These are phyloP conservation scores for Nemopilema nomurai DNA, from an alignment of 30 jellyfish, hydroid and myxozoan genomes.

Conservation along the genomic window DNA sequence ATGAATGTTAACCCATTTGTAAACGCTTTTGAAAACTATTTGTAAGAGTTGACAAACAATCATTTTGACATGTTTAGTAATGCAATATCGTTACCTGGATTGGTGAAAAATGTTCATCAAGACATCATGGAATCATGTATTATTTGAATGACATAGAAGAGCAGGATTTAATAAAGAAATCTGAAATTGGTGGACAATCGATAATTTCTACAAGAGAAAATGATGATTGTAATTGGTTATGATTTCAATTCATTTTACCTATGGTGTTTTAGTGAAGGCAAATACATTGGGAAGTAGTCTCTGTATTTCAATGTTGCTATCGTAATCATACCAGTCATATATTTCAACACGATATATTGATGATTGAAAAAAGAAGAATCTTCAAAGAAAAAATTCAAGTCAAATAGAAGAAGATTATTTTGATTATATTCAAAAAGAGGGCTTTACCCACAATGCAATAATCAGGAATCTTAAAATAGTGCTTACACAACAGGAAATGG, in stretches of 20 bases:
- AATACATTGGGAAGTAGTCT: not conserved
- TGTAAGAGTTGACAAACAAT: not conserved
- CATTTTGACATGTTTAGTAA: slow-evolving; percentile 1
- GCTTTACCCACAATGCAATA: not conserved
- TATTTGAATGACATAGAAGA: not conserved
- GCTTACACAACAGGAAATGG: not conserved
- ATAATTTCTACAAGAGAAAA: slow-evolving; percentile 3
- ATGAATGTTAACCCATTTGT: slow-evolving; percentile 2
- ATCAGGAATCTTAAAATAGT: not conserved
- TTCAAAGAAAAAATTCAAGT: not conserved
- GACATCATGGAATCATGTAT: not conserved
- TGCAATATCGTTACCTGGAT: slow-evolving; percentile 11
- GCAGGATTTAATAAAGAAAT: not conserved
- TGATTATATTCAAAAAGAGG: not conserved
- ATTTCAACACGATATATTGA: not conserved
- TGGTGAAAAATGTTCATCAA: not conserved
- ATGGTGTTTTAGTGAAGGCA: slow-evolving; percentile 11
- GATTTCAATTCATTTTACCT: slow-evolving; percentile 2
- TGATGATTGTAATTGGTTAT: not conserved
- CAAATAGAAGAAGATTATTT: not conserved
- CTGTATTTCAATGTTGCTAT: not conserved
- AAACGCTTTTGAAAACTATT: not conserved
- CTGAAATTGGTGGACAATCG: slow-evolving; percentile 33
- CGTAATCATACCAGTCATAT: not conserved
- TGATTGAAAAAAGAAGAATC: not conserved